Conservation (phyloP, 2,113 vertebrate species). For the Turnix velox region DNA sequence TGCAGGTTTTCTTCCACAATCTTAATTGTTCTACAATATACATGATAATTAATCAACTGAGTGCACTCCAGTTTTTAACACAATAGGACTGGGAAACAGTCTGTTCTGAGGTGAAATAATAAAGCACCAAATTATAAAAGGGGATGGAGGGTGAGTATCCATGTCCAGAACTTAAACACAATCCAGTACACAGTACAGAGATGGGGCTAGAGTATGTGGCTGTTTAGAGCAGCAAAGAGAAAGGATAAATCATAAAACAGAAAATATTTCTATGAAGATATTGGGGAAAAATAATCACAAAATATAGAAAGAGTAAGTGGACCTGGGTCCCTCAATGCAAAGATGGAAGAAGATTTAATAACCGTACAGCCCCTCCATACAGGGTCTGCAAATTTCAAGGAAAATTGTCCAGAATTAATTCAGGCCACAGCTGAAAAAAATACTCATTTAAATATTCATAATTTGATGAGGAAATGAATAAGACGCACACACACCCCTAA, state of each 20-base stretch:
- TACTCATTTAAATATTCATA: neutral
- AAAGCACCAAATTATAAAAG: neutral
- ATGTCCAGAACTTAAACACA: neutral
- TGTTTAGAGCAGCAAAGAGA: neutral
- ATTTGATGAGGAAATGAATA: neutral
- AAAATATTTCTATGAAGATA: neutral
- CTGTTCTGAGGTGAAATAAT: neutral
- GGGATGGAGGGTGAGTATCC: neutral
- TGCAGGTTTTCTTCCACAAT: neutral
- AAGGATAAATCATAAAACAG: neutral
- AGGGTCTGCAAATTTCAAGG: neutral
- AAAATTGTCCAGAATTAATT: neutral
- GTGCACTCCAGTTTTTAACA: neutral
- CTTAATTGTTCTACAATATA: neutral
- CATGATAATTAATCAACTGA: neutral
- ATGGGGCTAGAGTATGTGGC: accelerated
- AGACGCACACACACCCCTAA: neutral
- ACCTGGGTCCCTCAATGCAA: neutral
- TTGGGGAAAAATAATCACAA: neutral
- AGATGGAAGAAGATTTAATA: neutral
- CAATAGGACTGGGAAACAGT: neutral
- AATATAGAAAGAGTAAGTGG: neutral
- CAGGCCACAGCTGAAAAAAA: neutral
- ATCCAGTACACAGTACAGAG: neutral
- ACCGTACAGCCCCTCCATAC: neutral